These are phyloP conservation scores for Melipona quadrifasciata DNA, from an alignment of 1,140 invertebrate species.

Conservation along the genomic window DNA sequence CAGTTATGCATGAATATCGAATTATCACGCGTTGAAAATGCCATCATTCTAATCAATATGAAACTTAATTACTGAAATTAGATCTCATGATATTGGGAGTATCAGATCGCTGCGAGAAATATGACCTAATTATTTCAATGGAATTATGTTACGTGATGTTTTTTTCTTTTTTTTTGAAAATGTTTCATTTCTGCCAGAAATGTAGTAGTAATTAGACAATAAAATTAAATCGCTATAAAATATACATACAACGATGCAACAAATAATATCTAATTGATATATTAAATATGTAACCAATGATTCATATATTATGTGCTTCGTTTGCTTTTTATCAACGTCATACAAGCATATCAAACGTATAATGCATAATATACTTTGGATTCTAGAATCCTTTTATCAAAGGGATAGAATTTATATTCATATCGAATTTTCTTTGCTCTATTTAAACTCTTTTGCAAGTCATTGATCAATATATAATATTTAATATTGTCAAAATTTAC, in stretches of 20 bases:
- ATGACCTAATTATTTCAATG: not conserved
- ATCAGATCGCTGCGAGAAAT: not conserved
- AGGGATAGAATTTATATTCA: too few species aligned
- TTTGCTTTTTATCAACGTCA: not conserved
- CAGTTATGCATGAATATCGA: not conserved
- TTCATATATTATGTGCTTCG: not conserved
- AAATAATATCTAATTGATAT: too few species aligned
- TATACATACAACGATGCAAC: not conserved
- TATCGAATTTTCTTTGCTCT: too few species aligned
- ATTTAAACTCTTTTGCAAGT: too few species aligned
- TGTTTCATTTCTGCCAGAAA: not conserved
- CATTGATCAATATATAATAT: too few species aligned
- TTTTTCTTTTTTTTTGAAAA: not conserved
- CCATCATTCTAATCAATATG: not conserved
- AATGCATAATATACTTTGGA: not conserved
- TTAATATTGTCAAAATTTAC: too few species aligned
- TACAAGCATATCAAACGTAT: not conserved
- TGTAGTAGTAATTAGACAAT: not conserved
- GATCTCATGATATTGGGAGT: not conserved
- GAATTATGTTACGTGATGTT: not conserved
- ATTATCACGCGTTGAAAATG: not conserved
- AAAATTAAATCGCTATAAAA: not conserved
- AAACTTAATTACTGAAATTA: not conserved
- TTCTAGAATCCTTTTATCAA: not conserved
- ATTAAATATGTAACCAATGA: not conserved